Evolutionary conservation across 2,888 invertebrate genomes (phyloP), one percentile per base, ranked within the genome.

Genomic region (Ferdinandea cuprea): DNA sequence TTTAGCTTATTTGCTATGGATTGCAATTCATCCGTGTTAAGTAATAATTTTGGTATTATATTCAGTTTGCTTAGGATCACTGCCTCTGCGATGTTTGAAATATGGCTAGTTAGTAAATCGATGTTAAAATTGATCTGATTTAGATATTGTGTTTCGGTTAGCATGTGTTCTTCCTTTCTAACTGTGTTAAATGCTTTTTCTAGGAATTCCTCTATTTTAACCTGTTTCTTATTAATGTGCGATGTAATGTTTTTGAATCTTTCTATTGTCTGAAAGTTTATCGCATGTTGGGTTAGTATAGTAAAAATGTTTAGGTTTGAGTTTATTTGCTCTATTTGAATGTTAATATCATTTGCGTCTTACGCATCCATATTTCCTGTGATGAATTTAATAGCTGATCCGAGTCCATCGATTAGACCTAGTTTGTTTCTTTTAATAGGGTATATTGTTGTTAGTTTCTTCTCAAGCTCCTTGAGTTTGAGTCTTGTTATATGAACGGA

Each of bases 121-220:
- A n/a, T n/a, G n/a, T n/a, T n/a, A n/a, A 61, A 74, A 28, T 69
- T 81, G 8, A 74, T 40, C 35, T 81, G 80, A 6, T 68, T 65
- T 6, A 74, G 28, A 13, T 52, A 76, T 48, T 76, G 66, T n/a
- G 37, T 48, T 42, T 68, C 50, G 17, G 46, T 68, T 3, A 69
- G 11, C 9, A 37, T 59, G 9, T 46, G 19, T 1, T 50, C 7
- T 28, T 63, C 68, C 13, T 37, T 37, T 73, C 56, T 61, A 1
- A 80, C 54, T 19, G 32, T 54, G 21, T 68, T 68, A 25, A 32
- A 19, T 9, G 68, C 48, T 11, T 9, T 42, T 50, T 66, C 25
- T 3, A 63, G 11, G 6, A 46, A 74, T 6, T 40, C 2, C 32
- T 69, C 17, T 21, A 79, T 79, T 19, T 9, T 40, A 1, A 30